Evolutionary conservation across 2,888 invertebrate species (phyloP), one percentile per base, ranked within the genome.

Genomic region (Drosophila antonietae): DNA sequence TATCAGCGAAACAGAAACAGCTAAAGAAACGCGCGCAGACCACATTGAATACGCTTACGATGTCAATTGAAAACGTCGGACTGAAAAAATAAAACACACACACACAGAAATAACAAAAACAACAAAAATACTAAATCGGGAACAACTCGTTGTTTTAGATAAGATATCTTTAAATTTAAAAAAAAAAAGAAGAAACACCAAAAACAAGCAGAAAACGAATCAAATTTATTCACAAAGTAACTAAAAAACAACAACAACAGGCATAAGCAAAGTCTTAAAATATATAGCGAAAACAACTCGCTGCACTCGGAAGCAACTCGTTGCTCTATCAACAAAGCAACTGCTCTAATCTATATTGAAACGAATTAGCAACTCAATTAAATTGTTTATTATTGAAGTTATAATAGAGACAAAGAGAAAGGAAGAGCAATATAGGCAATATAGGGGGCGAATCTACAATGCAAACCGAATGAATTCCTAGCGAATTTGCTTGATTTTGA

Each of bases 1-100:
- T 80, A 84, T 81, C 79, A 81, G 69, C 82, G 62, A 73, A 41
- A 41, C 41, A 41, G 39, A 69, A 71, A 58, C 59, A 52, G 23
- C 59, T 41, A 46, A 47, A 47, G 46, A 49, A 41, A 43, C 23
- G 28, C 44, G 41, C 44, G 41, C 39, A 35, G 46, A 33, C 31
- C 43, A 59, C 47, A 73, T 33, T 56, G 46, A n/a, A 74, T 56
- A 61, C 58, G 51, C 51, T 33, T 41, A 33, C 43, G 41, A 43
- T 31, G 56, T 56, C 56, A 55, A 37, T 33, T 28, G 28, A 46
- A 60, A 44, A 51, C 46, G 57, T 58, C 55, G 58, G 33, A 35
- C 43, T 53, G 37, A 53, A 53, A 15, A 10, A 53, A 23, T 4
- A 20, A 35, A 20, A 44, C 12, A n/a, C 0, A 44, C 12, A n/a